These are phyloP conservation scores for Isaurus tuberculatus DNA, from an alignment of 92 coral and sea anemone genomes.

Conservation along the genomic window DNA sequence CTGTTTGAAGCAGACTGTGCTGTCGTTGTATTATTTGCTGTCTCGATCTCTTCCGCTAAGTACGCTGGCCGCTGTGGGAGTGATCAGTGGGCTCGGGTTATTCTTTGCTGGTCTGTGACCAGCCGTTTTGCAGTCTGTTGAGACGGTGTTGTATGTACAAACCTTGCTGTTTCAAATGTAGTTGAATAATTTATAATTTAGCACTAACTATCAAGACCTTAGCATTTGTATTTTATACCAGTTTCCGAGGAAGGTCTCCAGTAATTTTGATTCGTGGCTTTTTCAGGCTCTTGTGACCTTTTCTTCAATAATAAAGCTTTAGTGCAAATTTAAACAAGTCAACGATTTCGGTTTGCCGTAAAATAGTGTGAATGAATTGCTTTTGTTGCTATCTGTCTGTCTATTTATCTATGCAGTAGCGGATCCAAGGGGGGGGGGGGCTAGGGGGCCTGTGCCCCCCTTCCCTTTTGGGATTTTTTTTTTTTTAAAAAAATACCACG, in stretches of 20 bases:
- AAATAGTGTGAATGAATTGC: too few species aligned
- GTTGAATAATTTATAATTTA: too few species aligned
- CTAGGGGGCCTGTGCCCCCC: too few species aligned
- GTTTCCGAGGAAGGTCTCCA: conserved; percentile 19
- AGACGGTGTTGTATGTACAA: conserved; percentile 10
- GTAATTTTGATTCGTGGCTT: conserved; percentile 3
- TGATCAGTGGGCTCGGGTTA: not conserved
- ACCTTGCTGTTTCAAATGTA: not conserved
- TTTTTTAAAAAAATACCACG: too few species aligned
- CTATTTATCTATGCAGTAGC: too few species aligned
- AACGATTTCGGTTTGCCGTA: conserved; percentile 5
- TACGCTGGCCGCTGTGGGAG: conserved; percentile 47
- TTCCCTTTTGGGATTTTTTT: too few species aligned
- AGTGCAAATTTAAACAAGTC: conserved; percentile 3
- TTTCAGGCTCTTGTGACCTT: conserved; percentile 36
- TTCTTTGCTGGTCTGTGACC: conserved; percentile 38
- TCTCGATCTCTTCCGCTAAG: conserved; percentile 4
- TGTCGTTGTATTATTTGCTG: not conserved
- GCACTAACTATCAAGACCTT: not conserved
- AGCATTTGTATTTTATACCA: conserved; percentile 27
- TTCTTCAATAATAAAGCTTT: conserved; percentile 5
- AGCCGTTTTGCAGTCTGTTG: conserved; percentile 24
- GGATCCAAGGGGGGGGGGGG: too few species aligned
- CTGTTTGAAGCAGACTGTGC: conserved; percentile 14
- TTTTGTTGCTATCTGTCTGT: too few species aligned